Evolutionary conservation across 2,888 invertebrate species (phyloP), one percentile per base, ranked within the genome.

Genomic region (Notocelia uddmanniana): DNA sequence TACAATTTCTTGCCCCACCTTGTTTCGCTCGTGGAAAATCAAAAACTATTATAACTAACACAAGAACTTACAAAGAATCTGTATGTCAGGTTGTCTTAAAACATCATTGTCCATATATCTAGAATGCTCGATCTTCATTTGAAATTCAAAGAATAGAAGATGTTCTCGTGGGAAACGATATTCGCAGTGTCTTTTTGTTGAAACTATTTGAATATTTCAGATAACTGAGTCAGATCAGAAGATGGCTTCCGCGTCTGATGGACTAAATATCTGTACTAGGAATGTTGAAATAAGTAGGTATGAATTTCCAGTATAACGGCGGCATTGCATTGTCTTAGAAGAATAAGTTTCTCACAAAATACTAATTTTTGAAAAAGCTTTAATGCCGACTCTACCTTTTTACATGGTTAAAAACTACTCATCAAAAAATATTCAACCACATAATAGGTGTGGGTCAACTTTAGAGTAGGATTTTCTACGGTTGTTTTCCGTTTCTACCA

Each of bases 181-280:
- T 37, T n/a, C 54, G 10, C 18, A 2, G 45, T 31, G 54, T 23
- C 52, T 54, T 55, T 52, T 26, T 60, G 31, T 31, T 50, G 9
- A 52, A 66, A 66, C 64, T 52, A 70, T 71, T 71, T 18, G 45
- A 71, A 71, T 71, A 15, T 60, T 67, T 60, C 31, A 60, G 45
- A 71, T 71, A 9, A 11, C 52, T 54, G 23, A 18, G 52, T 45
- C 50, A 23, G 19, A n/a, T n/a, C n/a, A n/a, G n/a, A n/a, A n/a
- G n/a, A 59, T 50, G 9, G 31, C 45, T 70, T 64, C 66, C 59
- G 54, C 31, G 50, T 55, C 54, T 10, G 54, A n/a, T 13, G 50
- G 45, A 52, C 15, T 52, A 15, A 54, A 70, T 67, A 66, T 54
- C 66, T 59, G 58, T 11, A 52, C 19, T 31, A 11, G 59, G 59